Evolutionary conservation across 1,140 invertebrate species (phyloP).

Genomic region (Atopsyche davidsoni): DNA sequence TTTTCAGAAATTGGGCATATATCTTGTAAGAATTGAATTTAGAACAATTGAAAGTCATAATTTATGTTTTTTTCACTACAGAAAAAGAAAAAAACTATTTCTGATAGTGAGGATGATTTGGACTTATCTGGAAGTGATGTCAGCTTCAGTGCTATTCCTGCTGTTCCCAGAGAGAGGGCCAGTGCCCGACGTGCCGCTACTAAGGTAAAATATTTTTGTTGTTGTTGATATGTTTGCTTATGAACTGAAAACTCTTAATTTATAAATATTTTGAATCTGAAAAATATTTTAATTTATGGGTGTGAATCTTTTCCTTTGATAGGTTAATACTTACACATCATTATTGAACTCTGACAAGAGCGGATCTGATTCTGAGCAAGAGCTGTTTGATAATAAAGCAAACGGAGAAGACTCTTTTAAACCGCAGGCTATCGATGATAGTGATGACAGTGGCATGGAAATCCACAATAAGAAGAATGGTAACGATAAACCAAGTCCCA

Average conservation of each 20-base stretch:
- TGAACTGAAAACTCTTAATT: not conserved
- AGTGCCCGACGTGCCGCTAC: slow-evolving; percentile 45
- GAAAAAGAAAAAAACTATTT: slow-evolving; percentile 43
- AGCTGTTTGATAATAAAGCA: slow-evolving; percentile 43
- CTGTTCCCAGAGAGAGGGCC: slow-evolving; percentile 38
- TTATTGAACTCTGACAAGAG: slow-evolving; percentile 25
- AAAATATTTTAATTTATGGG: too few species aligned
- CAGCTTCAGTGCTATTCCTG: slow-evolving; percentile 33
- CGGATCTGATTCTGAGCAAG: slow-evolving; percentile 36
- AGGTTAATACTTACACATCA: slow-evolving; percentile 43
- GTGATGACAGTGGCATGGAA: slow-evolving; percentile 35
- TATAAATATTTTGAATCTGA: too few species aligned
- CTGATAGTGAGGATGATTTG: slow-evolving; percentile 38
- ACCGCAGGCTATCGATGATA: slow-evolving; percentile 34
- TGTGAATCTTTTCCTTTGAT: slow-evolving; percentile 18
- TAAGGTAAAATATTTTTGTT: slow-evolving; percentile 35
- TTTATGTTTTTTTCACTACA: too few species aligned
- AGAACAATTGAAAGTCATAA: too few species aligned
- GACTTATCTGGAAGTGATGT: slow-evolving; percentile 39
- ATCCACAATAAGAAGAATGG: slow-evolving; percentile 38
- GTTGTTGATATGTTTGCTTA: not conserved
- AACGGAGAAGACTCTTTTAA: slow-evolving; percentile 31
- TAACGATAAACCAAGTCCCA: slow-evolving; percentile 40
- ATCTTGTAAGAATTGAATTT: too few species aligned
- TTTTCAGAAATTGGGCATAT: too few species aligned